Percentiles rank a stretch among this genome's conserved stretches.
Conservation (phyloP, 64 coral and sea anemone genomes). For the Montipora efflorescens region DNA sequence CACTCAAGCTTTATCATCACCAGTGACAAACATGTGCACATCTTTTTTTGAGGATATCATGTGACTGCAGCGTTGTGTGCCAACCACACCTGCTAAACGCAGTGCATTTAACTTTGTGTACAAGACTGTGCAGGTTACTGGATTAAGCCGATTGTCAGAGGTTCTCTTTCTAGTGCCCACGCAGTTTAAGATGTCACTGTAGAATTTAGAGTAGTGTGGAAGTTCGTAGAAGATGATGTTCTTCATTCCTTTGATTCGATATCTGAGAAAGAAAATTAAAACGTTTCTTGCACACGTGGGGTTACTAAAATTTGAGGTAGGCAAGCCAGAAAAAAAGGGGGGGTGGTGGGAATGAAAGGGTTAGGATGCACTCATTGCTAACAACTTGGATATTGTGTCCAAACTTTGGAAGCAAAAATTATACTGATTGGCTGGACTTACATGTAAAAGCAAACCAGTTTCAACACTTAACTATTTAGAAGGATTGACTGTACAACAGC, state of each 20-base stretch:
- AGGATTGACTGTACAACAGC: too few species aligned
- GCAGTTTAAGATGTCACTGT: constrained; percentile 91
- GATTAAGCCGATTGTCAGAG: constrained; percentile 16
- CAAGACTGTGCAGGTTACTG: constrained; percentile 78
- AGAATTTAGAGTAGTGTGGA: constrained; percentile 90
- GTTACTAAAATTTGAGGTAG: neutral
- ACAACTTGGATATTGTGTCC: too few species aligned
- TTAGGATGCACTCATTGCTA: too few species aligned
- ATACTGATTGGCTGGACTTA: too few species aligned
- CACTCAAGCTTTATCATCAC: constrained; percentile 55
- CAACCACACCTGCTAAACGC: constrained; percentile 75
- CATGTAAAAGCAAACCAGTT: too few species aligned
- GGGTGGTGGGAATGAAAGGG: too few species aligned
- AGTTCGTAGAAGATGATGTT: constrained; percentile 98
- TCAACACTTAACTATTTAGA: too few species aligned
- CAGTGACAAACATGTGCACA: constrained; percentile 89
- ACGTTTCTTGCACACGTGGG: neutral
- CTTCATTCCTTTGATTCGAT: constrained; percentile 88
- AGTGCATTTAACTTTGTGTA: constrained; percentile 86
- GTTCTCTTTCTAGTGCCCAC: constrained; percentile 59
- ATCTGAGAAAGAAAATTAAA: constrained; percentile 49
- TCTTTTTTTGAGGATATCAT: constrained; percentile 86
- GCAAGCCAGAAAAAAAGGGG: too few species aligned
- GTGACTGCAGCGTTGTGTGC: constrained; percentile 70
- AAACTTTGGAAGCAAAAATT: too few species aligned